Percentiles rank a stretch among this genome's conserved stretches.
phyloP scores from a whole-genome alignment of 2,888 invertebrate genomes.

The Helleia helle region DNA sequence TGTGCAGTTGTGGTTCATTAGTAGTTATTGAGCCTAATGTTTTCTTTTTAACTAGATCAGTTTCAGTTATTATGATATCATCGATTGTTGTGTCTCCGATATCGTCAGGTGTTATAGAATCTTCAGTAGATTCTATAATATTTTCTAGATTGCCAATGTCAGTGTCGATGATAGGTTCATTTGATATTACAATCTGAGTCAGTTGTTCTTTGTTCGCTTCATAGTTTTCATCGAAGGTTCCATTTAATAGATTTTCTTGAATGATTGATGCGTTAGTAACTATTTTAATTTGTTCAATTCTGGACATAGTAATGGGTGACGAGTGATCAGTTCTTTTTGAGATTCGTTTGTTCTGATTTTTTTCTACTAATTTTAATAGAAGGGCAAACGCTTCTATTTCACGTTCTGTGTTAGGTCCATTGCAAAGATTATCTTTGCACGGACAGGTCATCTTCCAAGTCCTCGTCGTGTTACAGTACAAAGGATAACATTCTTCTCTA shows the following conservation, averaged over 20 bases:
- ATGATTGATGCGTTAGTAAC: constrained; percentile 24
- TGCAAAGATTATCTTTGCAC: constrained; percentile 57
- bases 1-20: not conserved
- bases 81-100: not conserved
- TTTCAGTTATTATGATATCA: constrained; percentile 4
- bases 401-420: constrained; percentile 47
- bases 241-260: constrained; percentile 17
- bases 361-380: constrained; percentile 25
- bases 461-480: constrained; percentile 54
- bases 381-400: constrained; percentile 46
- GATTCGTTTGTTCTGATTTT: constrained; percentile 23
- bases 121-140: constrained; percentile 7
- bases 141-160: not conserved
- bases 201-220: constrained; percentile 15
- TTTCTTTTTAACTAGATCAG: constrained; percentile 1
- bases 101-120: constrained; percentile 11
- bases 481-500: constrained; percentile 59
- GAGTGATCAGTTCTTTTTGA: constrained; percentile 22
- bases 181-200: constrained; percentile 19
- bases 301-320: constrained; percentile 17
- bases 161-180: constrained; percentile 7
- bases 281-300: constrained; percentile 18
- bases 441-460: constrained; percentile 61
- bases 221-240: constrained; percentile 10
- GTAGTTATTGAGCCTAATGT: not conserved